Base-by-base conservation (phyloP, 2,888 invertebrate species). In the Cinara cedri region DNA sequence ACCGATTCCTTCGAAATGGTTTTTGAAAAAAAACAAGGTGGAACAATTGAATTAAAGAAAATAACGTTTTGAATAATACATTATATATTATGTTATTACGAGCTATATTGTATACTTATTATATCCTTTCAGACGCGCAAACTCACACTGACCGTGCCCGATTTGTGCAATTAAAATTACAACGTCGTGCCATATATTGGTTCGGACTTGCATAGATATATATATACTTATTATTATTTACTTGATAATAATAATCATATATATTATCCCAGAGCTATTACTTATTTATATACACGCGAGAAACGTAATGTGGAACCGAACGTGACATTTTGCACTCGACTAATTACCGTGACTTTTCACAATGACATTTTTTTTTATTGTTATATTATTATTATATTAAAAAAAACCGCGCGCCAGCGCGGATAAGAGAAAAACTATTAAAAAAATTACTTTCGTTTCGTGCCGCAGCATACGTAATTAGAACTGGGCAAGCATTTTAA, bases 371-470 rank as follows among this genome's bases (percentile, higher is more conserved):
- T n/a, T n/a, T n/a, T n/a, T 78, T 70, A 62, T 70, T 34, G 57
- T 78, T 24, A 34, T 34, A 34, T 34, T 34, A 14, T 68, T 68
- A 76, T 76, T 34, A 34, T 34, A 4, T 34, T 34, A 34, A 34
- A 34, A 34, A 34, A 34, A 34, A 34, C 34, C 34, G 34, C 34
- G 34, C 34, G 34, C 34, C 3, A 34, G 34, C 68, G 49, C 57
- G 70, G 78, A 70, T 78, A 78, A 78, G 78, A 78, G 70, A 78
- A 78, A 78, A 78, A 62, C 60, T 62, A 62, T 70, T 78, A 68
- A 78, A 70, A 34, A 78, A 70, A 68, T 78, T 78, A 78, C 78
- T 78, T 78, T 78, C 78, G 60, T 78, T 78, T 78, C 78, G 78
- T 78, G 78, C 70, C 78, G 62, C 70, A 11, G 78, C 60, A 78